Conservation (phyloP, 30 jellyfish, hydroid and myxozoan genomes). For the Turritopsis dohrnii region DNA sequence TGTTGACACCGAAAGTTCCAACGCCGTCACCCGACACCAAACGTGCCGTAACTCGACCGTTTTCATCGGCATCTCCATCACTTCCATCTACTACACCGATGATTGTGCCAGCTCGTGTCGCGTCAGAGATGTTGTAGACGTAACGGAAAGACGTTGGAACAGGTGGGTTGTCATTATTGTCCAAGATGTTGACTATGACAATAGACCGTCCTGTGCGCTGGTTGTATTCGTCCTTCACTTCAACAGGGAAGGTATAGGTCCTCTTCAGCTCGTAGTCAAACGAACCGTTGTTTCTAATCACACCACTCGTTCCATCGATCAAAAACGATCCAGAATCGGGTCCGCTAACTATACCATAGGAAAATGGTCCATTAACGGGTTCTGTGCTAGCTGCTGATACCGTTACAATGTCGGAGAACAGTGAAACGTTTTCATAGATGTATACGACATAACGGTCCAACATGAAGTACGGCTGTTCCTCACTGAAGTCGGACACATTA, state of each 20-base stretch:
- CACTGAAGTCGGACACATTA: slow-evolving; percentile 31
- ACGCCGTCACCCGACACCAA: slow-evolving; percentile 47
- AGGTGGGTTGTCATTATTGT: slow-evolving; percentile 57
- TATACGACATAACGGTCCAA: slow-evolving; percentile 35
- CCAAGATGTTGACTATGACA: slow-evolving; percentile 42
- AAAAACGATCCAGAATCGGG: slow-evolving; percentile 25
- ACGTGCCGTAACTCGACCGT: slow-evolving; percentile 27
- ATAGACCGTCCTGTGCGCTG: slow-evolving; percentile 30
- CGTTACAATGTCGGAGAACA: slow-evolving; percentile 16
- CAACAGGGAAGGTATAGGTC: slow-evolving; percentile 30
- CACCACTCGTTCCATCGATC: slow-evolving; percentile 27
- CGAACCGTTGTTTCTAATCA: background rate
- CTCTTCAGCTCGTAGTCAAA: slow-evolving; percentile 44
- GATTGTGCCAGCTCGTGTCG: slow-evolving; percentile 41
- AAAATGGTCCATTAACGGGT: slow-evolving; percentile 36
- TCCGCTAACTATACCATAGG: slow-evolving; percentile 33
- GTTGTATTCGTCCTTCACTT: slow-evolving; percentile 37
- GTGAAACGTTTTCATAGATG: slow-evolving; percentile 30
- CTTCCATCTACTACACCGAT: slow-evolving; percentile 26
- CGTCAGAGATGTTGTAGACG: slow-evolving; percentile 45
- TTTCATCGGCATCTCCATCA: slow-evolving; percentile 49
- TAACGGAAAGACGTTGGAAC: background rate
- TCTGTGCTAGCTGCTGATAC: slow-evolving; percentile 42
- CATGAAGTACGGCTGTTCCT: slow-evolving; percentile 30
- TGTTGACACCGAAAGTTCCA: slow-evolving; percentile 25